phyloP scores from a whole-genome alignment of 1,140 invertebrate genomes.

The Drosophila orosa region DNA sequence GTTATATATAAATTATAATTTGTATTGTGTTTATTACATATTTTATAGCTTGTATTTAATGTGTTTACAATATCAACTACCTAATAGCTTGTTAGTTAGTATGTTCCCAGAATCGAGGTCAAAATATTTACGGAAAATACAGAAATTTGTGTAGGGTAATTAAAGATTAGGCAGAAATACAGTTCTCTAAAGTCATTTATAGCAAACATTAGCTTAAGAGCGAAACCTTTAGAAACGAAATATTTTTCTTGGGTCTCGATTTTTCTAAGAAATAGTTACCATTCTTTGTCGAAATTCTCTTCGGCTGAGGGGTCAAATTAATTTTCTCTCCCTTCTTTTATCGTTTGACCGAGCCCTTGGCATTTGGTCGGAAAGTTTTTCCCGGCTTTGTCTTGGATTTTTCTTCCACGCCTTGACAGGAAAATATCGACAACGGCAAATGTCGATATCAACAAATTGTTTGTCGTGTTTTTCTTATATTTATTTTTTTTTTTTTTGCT shows the following conservation, averaged over 20 bases:
- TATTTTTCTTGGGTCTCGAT: background rate
- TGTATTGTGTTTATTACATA: no score
- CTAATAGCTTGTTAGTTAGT: no score
- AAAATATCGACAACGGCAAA: conserved; percentile 61
- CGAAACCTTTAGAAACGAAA: background rate
- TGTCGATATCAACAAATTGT: conserved; percentile 67
- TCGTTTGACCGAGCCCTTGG: conserved; percentile 54
- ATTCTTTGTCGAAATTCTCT: conserved; percentile 7
- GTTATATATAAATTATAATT: no score
- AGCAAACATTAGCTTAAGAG: background rate
- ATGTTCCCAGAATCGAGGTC: no score
- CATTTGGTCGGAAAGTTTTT: conserved; percentile 56
- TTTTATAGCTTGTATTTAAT: no score
- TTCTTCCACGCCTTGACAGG: conserved; percentile 39
- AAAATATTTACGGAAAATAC: no score
- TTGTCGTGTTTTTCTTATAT: conserved; percentile 35
- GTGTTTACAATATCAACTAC: no score
- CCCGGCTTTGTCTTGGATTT: conserved; percentile 34
- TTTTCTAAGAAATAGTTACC: conserved; percentile 15
- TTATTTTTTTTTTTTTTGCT: conserved; percentile 4
- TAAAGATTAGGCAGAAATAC: background rate
- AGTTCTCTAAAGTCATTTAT: background rate
- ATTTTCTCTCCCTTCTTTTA: conserved; percentile 16
- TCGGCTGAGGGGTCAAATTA: conserved; percentile 17
- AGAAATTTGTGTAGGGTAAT: no score